Evolutionary conservation across 2,888 invertebrate species (phyloP).

Genomic region (Ennomos quercinarius): DNA sequence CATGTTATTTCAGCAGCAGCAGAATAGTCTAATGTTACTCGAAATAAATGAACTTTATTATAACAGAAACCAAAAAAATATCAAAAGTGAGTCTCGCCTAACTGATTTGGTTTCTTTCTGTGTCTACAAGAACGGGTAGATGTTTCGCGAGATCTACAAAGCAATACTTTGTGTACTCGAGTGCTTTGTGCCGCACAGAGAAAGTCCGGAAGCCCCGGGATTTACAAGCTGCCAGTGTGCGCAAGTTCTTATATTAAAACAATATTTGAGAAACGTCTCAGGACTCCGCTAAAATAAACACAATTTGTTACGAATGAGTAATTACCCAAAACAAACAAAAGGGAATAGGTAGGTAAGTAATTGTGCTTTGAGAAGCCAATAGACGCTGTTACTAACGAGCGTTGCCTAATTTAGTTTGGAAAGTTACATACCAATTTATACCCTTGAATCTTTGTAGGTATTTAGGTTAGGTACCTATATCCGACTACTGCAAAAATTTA

Average conservation of each 20-base stretch:
- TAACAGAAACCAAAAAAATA: too few species aligned
- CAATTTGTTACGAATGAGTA: constrained; percentile 1
- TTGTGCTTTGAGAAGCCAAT: not conserved
- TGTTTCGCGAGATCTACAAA: constrained; percentile 4
- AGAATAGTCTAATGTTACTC: too few species aligned
- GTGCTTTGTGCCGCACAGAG: constrained; percentile 1
- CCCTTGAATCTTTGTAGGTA: too few species aligned
- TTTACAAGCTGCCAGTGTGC: not conserved
- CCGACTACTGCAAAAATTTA: too few species aligned
- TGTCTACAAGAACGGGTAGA: not conserved
- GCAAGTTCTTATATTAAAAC: constrained; percentile 1
- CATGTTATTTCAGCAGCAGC: too few species aligned
- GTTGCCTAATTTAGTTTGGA: too few species aligned
- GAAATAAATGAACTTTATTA: too few species aligned
- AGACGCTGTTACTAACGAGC: not conserved
- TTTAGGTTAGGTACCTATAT: too few species aligned
- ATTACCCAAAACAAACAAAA: constrained; percentile 2
- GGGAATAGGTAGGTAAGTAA: not conserved
- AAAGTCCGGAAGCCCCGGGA: not conserved
- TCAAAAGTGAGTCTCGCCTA: too few species aligned
- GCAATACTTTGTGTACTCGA: constrained; percentile 4
- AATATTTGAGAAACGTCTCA: constrained; percentile 6
- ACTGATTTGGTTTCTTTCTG: too few species aligned
- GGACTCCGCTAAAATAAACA: not conserved
- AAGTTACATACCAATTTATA: too few species aligned